These are phyloP conservation scores for Cinara cedri DNA, from an alignment of 2,888 invertebrate genomes.

Conservation along the genomic window DNA sequence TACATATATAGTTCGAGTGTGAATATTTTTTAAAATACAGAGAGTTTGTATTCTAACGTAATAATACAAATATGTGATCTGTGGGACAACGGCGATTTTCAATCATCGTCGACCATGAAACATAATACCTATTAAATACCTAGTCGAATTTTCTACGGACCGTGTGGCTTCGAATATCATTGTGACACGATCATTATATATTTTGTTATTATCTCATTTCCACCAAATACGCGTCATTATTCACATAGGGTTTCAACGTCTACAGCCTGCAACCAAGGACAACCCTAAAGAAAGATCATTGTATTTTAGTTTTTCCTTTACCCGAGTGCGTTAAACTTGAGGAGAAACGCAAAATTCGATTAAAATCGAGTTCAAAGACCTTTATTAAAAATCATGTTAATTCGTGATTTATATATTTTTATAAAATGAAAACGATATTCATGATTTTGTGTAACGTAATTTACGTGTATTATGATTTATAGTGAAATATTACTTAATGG, in stretches of 20 bases:
- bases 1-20: no score
- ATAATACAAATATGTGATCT: constrained; percentile 8
- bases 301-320: constrained; percentile 27
- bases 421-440: no score
- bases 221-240: neutral
- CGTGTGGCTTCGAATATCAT: constrained; percentile 24
- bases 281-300: constrained; percentile 12
- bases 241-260: constrained; percentile 25
- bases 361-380: constrained; percentile 12
- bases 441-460: no score
- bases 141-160: constrained; percentile 39
- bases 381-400: neutral
- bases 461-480: no score
- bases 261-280: constrained; percentile 19
- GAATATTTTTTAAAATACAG: neutral
- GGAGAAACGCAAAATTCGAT: constrained; percentile 17
- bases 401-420: neutral
- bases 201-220: constrained; percentile 32
- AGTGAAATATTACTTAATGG: no score
- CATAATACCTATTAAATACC: constrained; percentile 7
- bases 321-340: constrained; percentile 25
- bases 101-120: constrained; percentile 34
- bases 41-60: neutral
- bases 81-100: neutral
- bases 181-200: constrained; percentile 28